phyloP scores from a whole-genome alignment of 2,888 invertebrate genomes.

The Drosophila setosimentum region DNA sequence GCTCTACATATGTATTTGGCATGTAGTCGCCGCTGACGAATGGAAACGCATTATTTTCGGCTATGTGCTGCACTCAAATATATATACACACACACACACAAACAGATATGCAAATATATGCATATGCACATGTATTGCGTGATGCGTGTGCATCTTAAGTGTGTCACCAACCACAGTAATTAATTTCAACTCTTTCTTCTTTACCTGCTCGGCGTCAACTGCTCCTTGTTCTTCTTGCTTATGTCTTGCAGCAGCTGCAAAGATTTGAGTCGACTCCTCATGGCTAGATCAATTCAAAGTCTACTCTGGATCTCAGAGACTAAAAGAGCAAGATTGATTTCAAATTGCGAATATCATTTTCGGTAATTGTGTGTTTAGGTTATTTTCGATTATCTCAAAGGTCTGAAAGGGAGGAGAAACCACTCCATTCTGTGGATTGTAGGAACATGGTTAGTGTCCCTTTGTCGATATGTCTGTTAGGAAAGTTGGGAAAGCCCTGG shows the following conservation, averaged over 20 bases:
- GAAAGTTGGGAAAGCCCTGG: neutral
- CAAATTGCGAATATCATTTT: neutral
- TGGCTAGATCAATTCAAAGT: neutral
- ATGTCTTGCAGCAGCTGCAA: slow-evolving; percentile 65
- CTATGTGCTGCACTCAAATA: slow-evolving; percentile 56
- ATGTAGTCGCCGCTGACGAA: slow-evolving; percentile 73
- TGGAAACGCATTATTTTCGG: slow-evolving; percentile 70
- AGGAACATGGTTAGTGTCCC: neutral
- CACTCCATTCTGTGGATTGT: neutral
- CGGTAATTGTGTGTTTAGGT: neutral
- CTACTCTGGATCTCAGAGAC: neutral
- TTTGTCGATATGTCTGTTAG: neutral
- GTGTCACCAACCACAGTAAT: slow-evolving; percentile 59
- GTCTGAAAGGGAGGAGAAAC: neutral
- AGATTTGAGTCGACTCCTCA: neutral
- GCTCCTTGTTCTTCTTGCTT: slow-evolving; percentile 4
- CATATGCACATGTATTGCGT: neutral
- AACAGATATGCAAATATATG: neutral
- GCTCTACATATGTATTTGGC: slow-evolving; percentile 49
- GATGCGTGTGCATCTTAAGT: slow-evolving; percentile 55
- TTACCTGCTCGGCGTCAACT: neutral
- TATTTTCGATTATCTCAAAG: neutral
- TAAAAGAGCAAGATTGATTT: neutral
- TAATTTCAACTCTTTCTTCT: slow-evolving; percentile 48
- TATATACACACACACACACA: slow-evolving; percentile 18